These are phyloP conservation scores for Stichodactyla mertensii DNA, from an alignment of 64 coral and sea anemone genomes.

Conservation along the genomic window DNA sequence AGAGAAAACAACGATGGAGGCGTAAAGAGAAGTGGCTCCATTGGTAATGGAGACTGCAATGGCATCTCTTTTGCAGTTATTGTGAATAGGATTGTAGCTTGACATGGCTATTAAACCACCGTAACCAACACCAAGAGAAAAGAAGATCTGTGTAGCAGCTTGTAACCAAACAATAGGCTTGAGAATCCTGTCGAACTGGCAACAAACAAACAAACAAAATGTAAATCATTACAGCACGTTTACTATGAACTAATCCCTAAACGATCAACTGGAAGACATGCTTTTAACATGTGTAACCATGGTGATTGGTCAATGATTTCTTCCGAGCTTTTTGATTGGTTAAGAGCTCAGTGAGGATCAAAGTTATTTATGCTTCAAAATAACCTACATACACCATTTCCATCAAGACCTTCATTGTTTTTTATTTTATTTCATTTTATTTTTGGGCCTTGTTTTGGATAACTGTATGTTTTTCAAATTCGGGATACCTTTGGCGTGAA, in stretches of 20 bases:
- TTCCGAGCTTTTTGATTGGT: no score
- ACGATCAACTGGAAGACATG: no score
- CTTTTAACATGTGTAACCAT: no score
- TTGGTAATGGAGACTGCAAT: slow-evolving; percentile 78
- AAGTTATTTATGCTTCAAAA: no score
- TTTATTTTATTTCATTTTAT: no score
- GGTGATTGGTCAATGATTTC: no score
- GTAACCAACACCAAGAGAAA: slow-evolving; percentile 84
- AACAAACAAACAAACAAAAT: background rate
- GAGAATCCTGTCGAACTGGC: slow-evolving; percentile 59
- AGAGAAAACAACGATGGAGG: slow-evolving; percentile 83
- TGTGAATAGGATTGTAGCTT: slow-evolving; percentile 91
- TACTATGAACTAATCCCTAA: no score
- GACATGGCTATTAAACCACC: slow-evolving; percentile 91
- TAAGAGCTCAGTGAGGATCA: no score
- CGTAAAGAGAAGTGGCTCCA: slow-evolving; percentile 77
- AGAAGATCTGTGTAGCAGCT: slow-evolving; percentile 93
- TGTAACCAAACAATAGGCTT: slow-evolving; percentile 88
- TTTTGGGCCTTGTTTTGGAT: no score
- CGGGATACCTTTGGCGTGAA: slow-evolving; percentile 88
- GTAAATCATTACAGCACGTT: background rate
- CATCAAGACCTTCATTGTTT: no score
- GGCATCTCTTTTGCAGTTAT: slow-evolving; percentile 86
- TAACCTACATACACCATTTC: no score
- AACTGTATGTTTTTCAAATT: background rate